Conservation (phyloP, 2,888 invertebrate species). For the Therioaphis trifolii region DNA sequence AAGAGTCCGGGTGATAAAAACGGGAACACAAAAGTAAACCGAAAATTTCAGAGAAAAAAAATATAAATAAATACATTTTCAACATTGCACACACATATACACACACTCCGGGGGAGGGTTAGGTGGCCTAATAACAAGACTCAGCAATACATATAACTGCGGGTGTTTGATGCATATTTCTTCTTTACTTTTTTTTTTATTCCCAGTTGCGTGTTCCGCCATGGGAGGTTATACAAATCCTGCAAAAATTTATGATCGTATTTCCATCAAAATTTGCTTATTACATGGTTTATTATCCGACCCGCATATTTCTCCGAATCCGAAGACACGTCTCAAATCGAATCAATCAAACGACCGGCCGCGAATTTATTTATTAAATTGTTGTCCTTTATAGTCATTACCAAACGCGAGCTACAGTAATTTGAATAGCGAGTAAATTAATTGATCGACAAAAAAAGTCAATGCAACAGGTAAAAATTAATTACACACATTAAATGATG, state of each 20-base stretch:
- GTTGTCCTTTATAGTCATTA: not conserved
- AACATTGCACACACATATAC: slow-evolving; percentile 17
- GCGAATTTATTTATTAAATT: too few species aligned
- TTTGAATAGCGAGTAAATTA: not conserved
- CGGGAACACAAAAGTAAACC: slow-evolving; percentile 56
- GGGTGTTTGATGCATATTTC: not conserved
- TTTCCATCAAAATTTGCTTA: slow-evolving; percentile 2
- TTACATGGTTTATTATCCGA: slow-evolving; percentile 18
- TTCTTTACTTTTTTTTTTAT: not conserved
- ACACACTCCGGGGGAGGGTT: slow-evolving; percentile 9
- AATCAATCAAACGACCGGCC: not conserved
- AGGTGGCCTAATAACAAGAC: slow-evolving; percentile 34
- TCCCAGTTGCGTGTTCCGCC: not conserved
- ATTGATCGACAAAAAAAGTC: not conserved
- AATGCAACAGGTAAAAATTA: slow-evolving; percentile 17
- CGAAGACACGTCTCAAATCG: not conserved
- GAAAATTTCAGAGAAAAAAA: slow-evolving; percentile 39
- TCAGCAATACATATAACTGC: slow-evolving; percentile 9
- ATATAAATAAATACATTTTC: slow-evolving; percentile 46
- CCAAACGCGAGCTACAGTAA: not conserved
- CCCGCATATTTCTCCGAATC: slow-evolving; percentile 24
- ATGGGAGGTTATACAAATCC: slow-evolving; percentile 27
- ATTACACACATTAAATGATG: slow-evolving; percentile 14
- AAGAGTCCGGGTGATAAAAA: slow-evolving; percentile 58
- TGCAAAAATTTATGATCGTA: slow-evolving; percentile 4